Evolutionary conservation across 2,113 vertebrate species (phyloP).

Genomic region (Pseudonaja textilis): DNA sequence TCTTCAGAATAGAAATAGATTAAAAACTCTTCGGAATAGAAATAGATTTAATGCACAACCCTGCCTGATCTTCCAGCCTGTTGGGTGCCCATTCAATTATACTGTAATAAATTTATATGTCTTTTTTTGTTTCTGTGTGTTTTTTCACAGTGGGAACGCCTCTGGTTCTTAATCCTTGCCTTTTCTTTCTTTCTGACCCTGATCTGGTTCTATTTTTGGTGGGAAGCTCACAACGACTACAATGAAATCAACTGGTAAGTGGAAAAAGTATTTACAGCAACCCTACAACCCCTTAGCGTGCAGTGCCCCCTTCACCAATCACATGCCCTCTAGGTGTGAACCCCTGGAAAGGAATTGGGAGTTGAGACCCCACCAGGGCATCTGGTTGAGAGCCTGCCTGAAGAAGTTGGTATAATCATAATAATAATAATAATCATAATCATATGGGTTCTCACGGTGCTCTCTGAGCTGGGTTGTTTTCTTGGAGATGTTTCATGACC

Average conservation of each 20-base stretch:
- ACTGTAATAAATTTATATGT: background rate
- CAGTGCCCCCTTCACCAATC: background rate
- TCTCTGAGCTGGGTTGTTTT: too few relatives aligned
- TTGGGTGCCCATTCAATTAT: background rate
- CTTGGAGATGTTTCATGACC: too few relatives aligned
- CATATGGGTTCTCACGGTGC: background rate
- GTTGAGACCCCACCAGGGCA: background rate
- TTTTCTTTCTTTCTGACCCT: conserved; percentile 88
- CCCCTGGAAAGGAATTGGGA: background rate
- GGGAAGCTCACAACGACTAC: conserved; percentile 93
- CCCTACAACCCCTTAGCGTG: background rate
- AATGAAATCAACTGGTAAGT: conserved; percentile 98
- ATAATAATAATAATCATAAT: background rate
- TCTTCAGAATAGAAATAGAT: background rate
- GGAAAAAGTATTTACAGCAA: background rate
- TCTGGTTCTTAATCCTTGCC: conserved; percentile 90
- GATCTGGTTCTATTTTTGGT: conserved; percentile 95
- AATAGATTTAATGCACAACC: background rate
- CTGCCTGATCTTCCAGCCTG: background rate
- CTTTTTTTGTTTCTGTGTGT: background rate
- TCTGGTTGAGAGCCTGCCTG: background rate
- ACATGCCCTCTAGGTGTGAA: background rate
- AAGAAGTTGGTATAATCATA: background rate
- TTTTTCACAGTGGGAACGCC: conserved; percentile 88
- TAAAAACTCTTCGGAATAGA: background rate